Base-by-base conservation (phyloP, 2,888 invertebrate genomes). In the Melanotus villosus region DNA sequence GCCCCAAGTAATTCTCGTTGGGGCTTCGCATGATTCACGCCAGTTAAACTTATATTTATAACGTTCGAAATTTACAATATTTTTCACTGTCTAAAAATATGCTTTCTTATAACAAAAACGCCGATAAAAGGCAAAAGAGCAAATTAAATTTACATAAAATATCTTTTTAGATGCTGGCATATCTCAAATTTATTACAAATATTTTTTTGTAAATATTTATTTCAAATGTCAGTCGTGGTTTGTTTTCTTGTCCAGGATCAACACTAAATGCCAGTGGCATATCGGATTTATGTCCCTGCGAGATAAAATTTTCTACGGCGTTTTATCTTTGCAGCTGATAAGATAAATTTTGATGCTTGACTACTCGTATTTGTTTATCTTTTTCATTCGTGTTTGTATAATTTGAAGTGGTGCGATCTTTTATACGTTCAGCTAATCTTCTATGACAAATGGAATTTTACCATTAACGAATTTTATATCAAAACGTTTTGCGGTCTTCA, bases 301-400 rank as follows among this genome's bases (percentile, higher is more conserved):
- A n/a, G n/a, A n/a, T n/a, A 43, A 43, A 10, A 41, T 41, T 41
- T 41, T 41, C 41, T 41, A 41, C 41, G 18, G 3, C 19, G 18
- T 43, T 18, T 43, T 10, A n/a, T 50, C 30, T 50, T 23, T 50
- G 16, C 26, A 30, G 26, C 23, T 50, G 23, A 50, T 50, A 26
- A 50, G 50, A 50, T 50, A 50, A 50, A 50, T 14, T 23, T 50
- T 47, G 14, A 12, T 26, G 50, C 50, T 43, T 19, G 43, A 43
- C 43, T 43, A 19, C 43, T 43, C 9, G 43, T 43, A 19, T 43
- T 43, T 43, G 10, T 19, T 10, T 19, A n/a, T n/a, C 9, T 19
- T 43, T 16, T 43, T 19, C 18, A 50, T 12, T 50, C 26, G 10
- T 50, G 30, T 50, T 50, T 50, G 50, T 30, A 50, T 23, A 30